These are phyloP conservation scores for Entomobrya multifasciata DNA, from an alignment of 2,888 invertebrate species.

Conservation along the genomic window DNA sequence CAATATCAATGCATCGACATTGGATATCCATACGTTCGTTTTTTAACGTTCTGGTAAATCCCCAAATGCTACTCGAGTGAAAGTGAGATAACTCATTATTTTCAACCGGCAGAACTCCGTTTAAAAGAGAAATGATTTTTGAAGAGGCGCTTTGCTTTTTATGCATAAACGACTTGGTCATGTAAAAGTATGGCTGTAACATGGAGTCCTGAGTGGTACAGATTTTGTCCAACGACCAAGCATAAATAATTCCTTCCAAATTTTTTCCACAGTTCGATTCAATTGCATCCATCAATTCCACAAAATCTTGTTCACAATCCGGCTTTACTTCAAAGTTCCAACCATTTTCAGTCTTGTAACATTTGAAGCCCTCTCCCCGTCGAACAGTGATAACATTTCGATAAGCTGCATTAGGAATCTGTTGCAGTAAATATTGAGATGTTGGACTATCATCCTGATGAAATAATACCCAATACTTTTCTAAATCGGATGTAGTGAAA, in stretches of 20 bases:
- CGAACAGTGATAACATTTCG: not conserved
- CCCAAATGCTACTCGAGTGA: constrained; percentile 28
- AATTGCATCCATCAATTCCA: too few species aligned
- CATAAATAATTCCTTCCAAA: too few species aligned
- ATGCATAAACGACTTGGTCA: not conserved
- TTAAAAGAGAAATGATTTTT: not conserved
- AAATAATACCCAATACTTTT: constrained; percentile 41
- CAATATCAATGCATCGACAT: constrained; percentile 29
- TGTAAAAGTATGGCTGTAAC: constrained; percentile 1
- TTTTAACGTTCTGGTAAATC: constrained; percentile 30
- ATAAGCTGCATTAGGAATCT: not conserved
- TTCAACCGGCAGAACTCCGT: constrained; percentile 24
- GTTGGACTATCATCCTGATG: not conserved
- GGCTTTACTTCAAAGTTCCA: too few species aligned
- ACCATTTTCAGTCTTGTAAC: too few species aligned
- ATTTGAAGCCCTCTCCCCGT: not conserved
- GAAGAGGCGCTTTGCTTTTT: too few species aligned
- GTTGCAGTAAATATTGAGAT: not conserved
- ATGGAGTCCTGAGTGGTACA: not conserved
- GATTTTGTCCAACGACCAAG: too few species aligned
- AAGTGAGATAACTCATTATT: constrained; percentile 22
- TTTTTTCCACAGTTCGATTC: too few species aligned
- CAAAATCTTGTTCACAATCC: too few species aligned
- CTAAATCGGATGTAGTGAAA: too few species aligned
- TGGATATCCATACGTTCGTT: constrained; percentile 17